Conservation (phyloP, 2,797 vertebrate species). For the Poecilia picta region DNA sequence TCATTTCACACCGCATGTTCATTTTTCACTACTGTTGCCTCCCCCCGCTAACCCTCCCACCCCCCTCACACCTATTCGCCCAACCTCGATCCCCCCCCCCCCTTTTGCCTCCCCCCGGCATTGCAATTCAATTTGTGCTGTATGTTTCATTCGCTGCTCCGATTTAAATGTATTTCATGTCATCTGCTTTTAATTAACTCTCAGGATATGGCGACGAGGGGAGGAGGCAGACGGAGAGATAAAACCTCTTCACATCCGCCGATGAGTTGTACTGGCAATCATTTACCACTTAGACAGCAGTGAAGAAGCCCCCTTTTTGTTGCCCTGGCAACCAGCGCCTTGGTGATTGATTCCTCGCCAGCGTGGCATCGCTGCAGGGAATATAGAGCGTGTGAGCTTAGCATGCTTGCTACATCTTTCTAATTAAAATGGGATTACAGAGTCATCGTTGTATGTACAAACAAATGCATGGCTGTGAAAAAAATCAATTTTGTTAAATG, state of each 20-base stretch:
- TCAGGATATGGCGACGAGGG: constrained; percentile 87
- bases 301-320: constrained; percentile 90
- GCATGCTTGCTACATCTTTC: constrained; percentile 87
- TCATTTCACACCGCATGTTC: constrained; percentile 82
- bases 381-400: constrained; percentile 76
- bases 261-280: constrained; percentile 89
- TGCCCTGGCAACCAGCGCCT: constrained; percentile 90
- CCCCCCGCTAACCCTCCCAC: neutral
- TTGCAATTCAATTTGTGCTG: constrained; percentile 92
- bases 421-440: constrained; percentile 98
- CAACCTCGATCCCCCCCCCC: constrained; percentile 71
- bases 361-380: constrained; percentile 93
- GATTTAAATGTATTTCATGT: constrained; percentile 97
- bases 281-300: constrained; percentile 94
- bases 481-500: constrained; percentile 91
- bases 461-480: constrained; percentile 86
- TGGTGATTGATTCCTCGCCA: constrained; percentile 98
- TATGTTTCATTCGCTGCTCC: constrained; percentile 92
- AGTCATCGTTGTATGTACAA: constrained; percentile 89
- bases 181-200: constrained; percentile 96
- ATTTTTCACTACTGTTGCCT: constrained; percentile 71
- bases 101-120: constrained; percentile 62
- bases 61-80: constrained; percentile 40
- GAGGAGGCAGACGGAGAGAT: constrained; percentile 61
- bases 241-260: constrained; percentile 83